A percentile compares a stretch with the other conserved stretches of the same genome.
These are phyloP conservation scores for Eristalis tenax DNA, from an alignment of 2,888 invertebrate species.

Conservation along the genomic window DNA sequence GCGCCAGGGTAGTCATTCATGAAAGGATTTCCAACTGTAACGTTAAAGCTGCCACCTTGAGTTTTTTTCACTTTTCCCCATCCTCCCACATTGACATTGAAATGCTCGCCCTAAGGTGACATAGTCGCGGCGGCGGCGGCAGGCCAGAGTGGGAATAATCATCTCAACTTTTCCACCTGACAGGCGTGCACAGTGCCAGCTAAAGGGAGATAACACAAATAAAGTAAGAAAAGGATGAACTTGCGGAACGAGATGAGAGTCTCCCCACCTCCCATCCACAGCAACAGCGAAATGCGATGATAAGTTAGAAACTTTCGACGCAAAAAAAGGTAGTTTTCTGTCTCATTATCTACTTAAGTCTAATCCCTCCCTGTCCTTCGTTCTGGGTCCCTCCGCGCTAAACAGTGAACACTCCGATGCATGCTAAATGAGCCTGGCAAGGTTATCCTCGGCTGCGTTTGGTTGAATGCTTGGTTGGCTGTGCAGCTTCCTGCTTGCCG, in stretches of 20 bases:
- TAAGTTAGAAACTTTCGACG: slow-evolving; percentile 60
- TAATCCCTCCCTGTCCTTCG: slow-evolving; percentile 59
- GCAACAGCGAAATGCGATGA: slow-evolving; percentile 43
- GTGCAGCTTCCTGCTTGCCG: not conserved
- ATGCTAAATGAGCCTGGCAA: slow-evolving; percentile 68
- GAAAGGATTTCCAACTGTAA: not conserved
- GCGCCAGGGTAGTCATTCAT: not conserved
- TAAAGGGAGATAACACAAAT: not conserved
- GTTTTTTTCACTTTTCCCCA: not conserved
- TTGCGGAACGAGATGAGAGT: not conserved
- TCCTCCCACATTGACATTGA: slow-evolving; percentile 32
- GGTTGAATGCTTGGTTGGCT: slow-evolving; percentile 12
- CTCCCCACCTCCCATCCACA: not conserved
- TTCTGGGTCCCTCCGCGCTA: slow-evolving; percentile 5
- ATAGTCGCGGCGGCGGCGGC: not conserved
- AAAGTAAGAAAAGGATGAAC: not conserved
- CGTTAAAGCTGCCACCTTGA: slow-evolving; percentile 21
- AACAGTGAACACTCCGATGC: slow-evolving; percentile 59
- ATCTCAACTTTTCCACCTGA: slow-evolving; percentile 57
- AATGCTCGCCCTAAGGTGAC: not conserved
- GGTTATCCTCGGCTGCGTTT: slow-evolving; percentile 51
- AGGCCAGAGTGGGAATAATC: slow-evolving; percentile 21
- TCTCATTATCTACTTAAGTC: slow-evolving; percentile 70
- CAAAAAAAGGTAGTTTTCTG: slow-evolving; percentile 62
- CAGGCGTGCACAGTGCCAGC: slow-evolving; percentile 18